These are phyloP conservation scores for Zosterops hypoxanthus DNA, from an alignment of 2,113 vertebrate species.

Conservation along the genomic window DNA sequence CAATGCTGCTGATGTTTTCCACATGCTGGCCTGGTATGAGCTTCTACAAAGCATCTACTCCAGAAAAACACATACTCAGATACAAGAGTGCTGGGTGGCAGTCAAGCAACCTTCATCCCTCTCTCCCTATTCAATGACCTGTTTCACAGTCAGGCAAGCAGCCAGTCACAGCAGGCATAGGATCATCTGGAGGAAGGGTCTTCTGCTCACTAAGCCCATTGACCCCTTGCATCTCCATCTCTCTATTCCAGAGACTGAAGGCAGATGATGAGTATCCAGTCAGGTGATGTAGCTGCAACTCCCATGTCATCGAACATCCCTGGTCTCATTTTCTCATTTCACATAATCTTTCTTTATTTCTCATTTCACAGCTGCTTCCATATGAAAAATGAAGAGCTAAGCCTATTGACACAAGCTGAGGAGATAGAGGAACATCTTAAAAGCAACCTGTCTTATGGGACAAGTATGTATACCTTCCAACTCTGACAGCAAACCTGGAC, in stretches of 20 bases:
- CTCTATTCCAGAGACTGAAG: neutral
- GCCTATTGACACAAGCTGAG: neutral
- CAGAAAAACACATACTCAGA: neutral
- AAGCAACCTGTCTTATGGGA: neutral
- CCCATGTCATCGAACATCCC: neutral
- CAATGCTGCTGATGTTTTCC: neutral
- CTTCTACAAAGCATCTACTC: neutral
- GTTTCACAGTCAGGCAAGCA: neutral
- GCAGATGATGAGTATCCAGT: neutral
- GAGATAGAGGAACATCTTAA: neutral
- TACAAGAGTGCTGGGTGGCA: neutral
- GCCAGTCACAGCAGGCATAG: neutral
- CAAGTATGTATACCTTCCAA: neutral
- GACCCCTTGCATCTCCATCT: neutral
- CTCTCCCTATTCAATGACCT: neutral
- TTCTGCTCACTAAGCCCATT: neutral
- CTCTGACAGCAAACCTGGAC: neutral
- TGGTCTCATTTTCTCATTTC: neutral
- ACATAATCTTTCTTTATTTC: neutral
- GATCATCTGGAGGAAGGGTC: neutral
- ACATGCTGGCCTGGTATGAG: accelerated
- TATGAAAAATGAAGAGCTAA: neutral
- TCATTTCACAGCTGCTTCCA: neutral
- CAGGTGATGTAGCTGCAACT: neutral
- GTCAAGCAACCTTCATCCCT: neutral